Percentiles rank a stretch among this genome's conserved stretches.
These are phyloP conservation scores for Megalurothrips usitatus DNA, from an alignment of 2,888 invertebrate genomes.

Conservation along the genomic window DNA sequence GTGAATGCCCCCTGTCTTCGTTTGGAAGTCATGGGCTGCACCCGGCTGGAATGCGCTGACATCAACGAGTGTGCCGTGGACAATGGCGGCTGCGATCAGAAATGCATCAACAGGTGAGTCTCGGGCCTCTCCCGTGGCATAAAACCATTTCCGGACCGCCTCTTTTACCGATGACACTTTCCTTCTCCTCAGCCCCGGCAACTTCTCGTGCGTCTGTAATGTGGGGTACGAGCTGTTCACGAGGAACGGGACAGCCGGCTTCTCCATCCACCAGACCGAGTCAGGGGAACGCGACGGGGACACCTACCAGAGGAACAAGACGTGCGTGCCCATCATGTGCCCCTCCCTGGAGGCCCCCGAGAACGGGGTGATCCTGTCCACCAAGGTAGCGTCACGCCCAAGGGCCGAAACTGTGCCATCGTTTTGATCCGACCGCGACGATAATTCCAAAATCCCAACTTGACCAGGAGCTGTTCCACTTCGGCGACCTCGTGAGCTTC, in stretches of 20 bases:
- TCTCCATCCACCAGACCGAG: slow-evolving; percentile 71
- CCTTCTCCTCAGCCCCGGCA: slow-evolving; percentile 61
- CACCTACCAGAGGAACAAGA: slow-evolving; percentile 83
- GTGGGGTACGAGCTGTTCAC: slow-evolving; percentile 87
- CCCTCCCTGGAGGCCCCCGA: slow-evolving; percentile 70
- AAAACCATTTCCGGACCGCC: not conserved
- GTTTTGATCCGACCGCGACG: no score
- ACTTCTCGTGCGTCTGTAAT: slow-evolving; percentile 83
- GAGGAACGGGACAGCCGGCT: slow-evolving; percentile 86
- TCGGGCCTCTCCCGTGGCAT: not conserved
- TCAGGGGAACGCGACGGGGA: slow-evolving; percentile 86
- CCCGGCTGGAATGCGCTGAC: slow-evolving; percentile 81
- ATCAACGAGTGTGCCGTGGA: slow-evolving; percentile 80
- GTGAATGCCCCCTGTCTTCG: slow-evolving; percentile 84
- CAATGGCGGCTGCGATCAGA: slow-evolving; percentile 91
- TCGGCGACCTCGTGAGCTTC: slow-evolving; percentile 83
- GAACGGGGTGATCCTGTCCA: slow-evolving; percentile 78
- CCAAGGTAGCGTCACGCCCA: slow-evolving; percentile 61
- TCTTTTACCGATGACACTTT: slow-evolving; percentile 27
- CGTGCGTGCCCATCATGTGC: slow-evolving; percentile 91
- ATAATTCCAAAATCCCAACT: no score
- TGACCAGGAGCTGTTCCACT: slow-evolving; percentile 68
- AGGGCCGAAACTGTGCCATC: no score
- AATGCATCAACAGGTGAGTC: slow-evolving; percentile 72
- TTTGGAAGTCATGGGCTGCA: slow-evolving; percentile 89